Conservation (phyloP, 2,113 vertebrate species). For the Aix galericulata region DNA sequence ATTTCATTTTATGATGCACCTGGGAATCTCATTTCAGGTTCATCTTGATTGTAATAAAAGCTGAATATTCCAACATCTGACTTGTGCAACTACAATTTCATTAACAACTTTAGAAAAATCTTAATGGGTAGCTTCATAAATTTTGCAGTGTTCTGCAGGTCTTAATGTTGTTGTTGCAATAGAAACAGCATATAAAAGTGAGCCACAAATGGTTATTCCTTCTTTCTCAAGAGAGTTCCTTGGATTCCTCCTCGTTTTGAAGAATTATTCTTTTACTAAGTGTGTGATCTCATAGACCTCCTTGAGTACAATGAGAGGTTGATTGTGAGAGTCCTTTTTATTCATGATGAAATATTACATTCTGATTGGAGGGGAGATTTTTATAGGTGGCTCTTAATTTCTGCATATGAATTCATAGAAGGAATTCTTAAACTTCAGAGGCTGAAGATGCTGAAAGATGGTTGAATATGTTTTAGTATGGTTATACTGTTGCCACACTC, state of each 20-base stretch:
- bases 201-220: not conserved
- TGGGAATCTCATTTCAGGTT: constrained; percentile 7
- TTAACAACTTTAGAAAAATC: not conserved
- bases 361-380: not conserved
- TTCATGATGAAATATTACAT: not conserved
- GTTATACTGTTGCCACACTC: not conserved
- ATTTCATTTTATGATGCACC: not conserved
- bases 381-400: not conserved
- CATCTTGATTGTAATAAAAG: not conserved
- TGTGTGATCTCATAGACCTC: not conserved
- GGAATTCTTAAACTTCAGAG: not conserved
- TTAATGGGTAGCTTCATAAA: not conserved
- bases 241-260: not conserved
- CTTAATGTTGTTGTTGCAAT: not conserved
- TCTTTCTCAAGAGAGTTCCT: not conserved
- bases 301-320: not conserved
- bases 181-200: not conserved
- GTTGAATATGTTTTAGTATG: not conserved
- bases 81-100: not conserved
- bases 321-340: not conserved
- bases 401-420: not conserved
- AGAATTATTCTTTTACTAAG: not conserved
- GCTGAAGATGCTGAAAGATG: not conserved
- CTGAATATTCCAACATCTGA: not conserved
- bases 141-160: not conserved